Evolutionary conservation across 2,797 vertebrate species (phyloP).

Genomic region (Synanceia verrucosa): DNA sequence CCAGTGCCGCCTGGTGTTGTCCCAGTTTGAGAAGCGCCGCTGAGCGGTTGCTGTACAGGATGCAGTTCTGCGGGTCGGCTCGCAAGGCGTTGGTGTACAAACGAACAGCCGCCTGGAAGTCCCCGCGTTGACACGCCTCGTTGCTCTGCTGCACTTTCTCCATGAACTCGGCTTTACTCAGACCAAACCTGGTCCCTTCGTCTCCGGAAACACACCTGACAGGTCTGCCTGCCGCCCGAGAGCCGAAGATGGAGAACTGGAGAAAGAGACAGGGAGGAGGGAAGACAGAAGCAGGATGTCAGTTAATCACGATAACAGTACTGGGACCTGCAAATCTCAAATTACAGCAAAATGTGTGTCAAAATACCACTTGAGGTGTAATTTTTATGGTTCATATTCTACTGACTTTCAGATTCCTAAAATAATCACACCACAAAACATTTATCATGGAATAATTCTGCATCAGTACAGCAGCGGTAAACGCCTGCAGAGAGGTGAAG

Average conservation of each 20-base stretch:
- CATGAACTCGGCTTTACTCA: conserved; percentile 96
- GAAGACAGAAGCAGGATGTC: no score
- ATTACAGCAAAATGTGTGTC: no score
- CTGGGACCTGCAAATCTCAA: no score
- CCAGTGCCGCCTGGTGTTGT: conserved; percentile 90
- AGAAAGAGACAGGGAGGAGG: conserved; percentile 2
- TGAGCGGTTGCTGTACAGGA: conserved; percentile 95
- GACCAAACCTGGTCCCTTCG: conserved; percentile 74
- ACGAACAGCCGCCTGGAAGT: conserved; percentile 89
- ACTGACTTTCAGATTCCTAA: no score
- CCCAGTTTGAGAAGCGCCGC: conserved; percentile 92
- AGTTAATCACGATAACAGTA: no score
- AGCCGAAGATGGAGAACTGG: conserved; percentile 74
- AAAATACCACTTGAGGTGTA: no score
- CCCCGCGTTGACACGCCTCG: conserved; percentile 93
- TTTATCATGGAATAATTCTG: no score
- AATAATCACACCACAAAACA: no score
- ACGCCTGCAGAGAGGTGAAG: no score
- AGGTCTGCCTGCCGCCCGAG: conserved; percentile 76
- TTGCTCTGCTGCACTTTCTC: conserved; percentile 97
- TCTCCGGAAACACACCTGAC: conserved; percentile 55
- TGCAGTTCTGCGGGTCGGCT: conserved; percentile 96
- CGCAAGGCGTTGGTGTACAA: conserved; percentile 90
- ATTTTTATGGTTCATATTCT: no score
- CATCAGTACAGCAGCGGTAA: no score